These are phyloP conservation scores for Eutrigla gurnardus DNA, from an alignment of 2,797 vertebrate species.

Conservation along the genomic window DNA sequence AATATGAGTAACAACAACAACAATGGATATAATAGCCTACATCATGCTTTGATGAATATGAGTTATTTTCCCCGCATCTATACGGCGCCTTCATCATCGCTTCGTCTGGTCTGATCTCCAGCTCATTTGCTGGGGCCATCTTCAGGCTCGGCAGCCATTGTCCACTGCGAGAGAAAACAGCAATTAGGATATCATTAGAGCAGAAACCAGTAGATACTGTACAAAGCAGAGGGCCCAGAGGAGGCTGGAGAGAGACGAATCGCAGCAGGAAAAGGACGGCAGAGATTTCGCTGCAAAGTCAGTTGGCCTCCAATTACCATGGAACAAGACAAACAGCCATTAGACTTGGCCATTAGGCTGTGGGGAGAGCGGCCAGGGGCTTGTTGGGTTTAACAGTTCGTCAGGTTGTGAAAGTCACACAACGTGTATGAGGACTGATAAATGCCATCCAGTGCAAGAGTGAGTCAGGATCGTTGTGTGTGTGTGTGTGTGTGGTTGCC, in stretches of 20 bases:
- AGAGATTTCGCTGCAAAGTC: conserved; percentile 61
- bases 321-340: conserved; percentile 78
- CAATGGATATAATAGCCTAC: background rate
- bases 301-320: conserved; percentile 79
- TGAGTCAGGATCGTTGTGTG: conserved; percentile 12
- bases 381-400: conserved; percentile 66
- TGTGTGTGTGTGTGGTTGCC: conserved; percentile 5
- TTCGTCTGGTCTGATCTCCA: conserved; percentile 67
- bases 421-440: conserved; percentile 51
- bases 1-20: background rate
- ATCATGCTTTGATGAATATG: conserved; percentile 48
- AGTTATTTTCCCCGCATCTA: conserved; percentile 35
- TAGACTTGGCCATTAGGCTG: conserved; percentile 75
- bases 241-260: conserved; percentile 45
- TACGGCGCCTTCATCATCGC: conserved; percentile 49
- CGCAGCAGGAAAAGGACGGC: conserved; percentile 53
- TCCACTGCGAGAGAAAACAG: conserved; percentile 64
- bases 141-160: conserved; percentile 58
- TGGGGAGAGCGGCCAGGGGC: conserved; percentile 56
- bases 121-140: conserved; percentile 70
- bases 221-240: conserved; percentile 66
- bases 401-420: conserved; percentile 70
- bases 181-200: conserved; percentile 80
- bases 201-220: conserved; percentile 55
- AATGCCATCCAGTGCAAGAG: conserved; percentile 36